These are phyloP conservation scores for Lepidothrix coronata DNA, from an alignment of 2,113 vertebrate genomes.

Conservation along the genomic window DNA sequence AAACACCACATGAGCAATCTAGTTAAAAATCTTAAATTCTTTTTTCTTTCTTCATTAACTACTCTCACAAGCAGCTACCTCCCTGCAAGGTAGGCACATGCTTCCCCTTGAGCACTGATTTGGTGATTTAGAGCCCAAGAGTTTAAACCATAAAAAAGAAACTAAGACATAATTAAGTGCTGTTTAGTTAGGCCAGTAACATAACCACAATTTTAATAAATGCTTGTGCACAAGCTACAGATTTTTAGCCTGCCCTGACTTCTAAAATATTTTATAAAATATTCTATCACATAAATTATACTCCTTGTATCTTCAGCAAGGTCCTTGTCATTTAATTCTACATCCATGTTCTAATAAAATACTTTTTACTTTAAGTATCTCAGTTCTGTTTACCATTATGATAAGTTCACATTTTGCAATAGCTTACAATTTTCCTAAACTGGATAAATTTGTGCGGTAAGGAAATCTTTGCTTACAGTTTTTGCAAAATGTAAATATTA, in stretches of 20 bases:
- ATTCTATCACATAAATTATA: neutral
- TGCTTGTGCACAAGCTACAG: neutral
- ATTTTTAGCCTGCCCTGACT: neutral
- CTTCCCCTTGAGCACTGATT: neutral
- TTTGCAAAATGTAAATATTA: neutral
- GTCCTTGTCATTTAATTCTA: neutral
- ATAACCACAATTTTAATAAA: neutral
- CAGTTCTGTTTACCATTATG: neutral
- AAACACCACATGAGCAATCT: neutral
- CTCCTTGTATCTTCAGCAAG: neutral
- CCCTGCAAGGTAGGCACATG: neutral
- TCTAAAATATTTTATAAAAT: neutral
- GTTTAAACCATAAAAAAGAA: neutral
- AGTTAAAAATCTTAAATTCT: neutral
- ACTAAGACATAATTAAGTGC: neutral
- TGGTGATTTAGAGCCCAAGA: neutral
- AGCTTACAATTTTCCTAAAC: neutral
- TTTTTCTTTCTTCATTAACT: neutral
- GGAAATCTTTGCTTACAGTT: neutral
- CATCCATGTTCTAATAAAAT: neutral
- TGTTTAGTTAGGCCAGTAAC: neutral
- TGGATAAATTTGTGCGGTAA: neutral
- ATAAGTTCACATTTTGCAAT: neutral
- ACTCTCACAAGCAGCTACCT: neutral
- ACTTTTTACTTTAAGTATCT: neutral